Evolutionary conservation across 2,113 vertebrate species (phyloP).

Genomic region (Phoenicopterus ruber): DNA sequence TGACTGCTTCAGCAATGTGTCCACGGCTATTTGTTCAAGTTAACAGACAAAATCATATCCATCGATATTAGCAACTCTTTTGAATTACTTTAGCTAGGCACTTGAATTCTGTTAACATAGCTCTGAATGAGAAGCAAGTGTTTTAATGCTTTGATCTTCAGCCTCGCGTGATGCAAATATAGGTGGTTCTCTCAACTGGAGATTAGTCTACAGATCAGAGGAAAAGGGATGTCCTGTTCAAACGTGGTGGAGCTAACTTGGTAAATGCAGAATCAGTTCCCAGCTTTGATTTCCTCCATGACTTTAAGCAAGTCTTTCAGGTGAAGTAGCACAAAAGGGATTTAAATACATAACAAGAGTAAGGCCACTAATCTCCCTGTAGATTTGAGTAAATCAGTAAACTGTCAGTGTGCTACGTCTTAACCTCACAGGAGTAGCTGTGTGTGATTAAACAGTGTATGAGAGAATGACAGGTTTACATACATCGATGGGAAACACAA

Average conservation of each 20-base stretch:
- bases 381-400: background rate
- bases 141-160: conserved; percentile 8
- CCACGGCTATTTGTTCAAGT: background rate
- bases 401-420: background rate
- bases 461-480: background rate
- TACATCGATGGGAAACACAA: background rate
- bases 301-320: background rate
- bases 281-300: conserved; percentile 12
- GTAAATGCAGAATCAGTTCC: background rate
- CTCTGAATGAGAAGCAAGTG: background rate
- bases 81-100: background rate
- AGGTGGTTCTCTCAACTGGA: background rate
- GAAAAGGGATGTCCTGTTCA: background rate
- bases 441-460: background rate
- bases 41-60: background rate
- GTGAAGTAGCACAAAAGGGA: background rate
- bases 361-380: background rate
- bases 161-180: background rate
- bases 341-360: conserved; percentile 1
- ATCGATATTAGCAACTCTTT: background rate
- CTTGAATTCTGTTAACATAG: background rate
- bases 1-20: background rate
- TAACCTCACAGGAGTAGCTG: background rate
- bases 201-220: background rate
- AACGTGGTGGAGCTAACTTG: background rate